Percentiles rank a stretch among this genome's conserved stretches.
phyloP scores from a whole-genome alignment of 2,797 vertebrate genomes.

The Poeciliopsis paucimaculata region DNA sequence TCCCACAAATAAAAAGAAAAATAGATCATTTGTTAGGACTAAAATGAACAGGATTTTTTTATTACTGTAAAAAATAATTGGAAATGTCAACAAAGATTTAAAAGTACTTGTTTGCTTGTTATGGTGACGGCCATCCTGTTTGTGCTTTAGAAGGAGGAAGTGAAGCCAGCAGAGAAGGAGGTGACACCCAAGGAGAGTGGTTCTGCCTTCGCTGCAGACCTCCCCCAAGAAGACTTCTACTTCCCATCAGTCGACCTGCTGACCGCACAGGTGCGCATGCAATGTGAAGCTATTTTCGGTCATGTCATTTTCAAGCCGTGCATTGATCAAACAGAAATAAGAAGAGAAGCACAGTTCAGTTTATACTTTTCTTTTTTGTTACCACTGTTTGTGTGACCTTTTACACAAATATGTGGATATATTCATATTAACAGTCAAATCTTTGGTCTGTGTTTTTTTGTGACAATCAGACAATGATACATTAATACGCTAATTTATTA shows the following conservation, averaged over 20 bases:
- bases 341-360: too few species aligned
- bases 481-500: neutral
- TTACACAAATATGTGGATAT: neutral
- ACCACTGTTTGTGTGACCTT: too few species aligned
- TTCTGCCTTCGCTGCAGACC: slow-evolving; percentile 67
- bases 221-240: slow-evolving; percentile 86
- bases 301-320: neutral
- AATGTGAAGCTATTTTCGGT: neutral
- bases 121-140: slow-evolving; percentile 10
- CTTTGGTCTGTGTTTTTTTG: neutral
- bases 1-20: neutral
- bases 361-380: neutral
- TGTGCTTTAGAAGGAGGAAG: slow-evolving; percentile 71
- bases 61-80: neutral
- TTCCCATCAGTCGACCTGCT: slow-evolving; percentile 96
- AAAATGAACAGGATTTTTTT: neutral
- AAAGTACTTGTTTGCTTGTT: neutral
- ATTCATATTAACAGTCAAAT: neutral
- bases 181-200: slow-evolving; percentile 55
- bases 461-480: neutral
- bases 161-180: slow-evolving; percentile 52
- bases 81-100: neutral
- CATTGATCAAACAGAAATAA: neutral
- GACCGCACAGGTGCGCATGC: slow-evolving; percentile 89
- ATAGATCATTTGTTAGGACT: neutral